Base-by-base conservation (phyloP, 2,797 vertebrate genomes). In the Aldrovandia affinis region DNA sequence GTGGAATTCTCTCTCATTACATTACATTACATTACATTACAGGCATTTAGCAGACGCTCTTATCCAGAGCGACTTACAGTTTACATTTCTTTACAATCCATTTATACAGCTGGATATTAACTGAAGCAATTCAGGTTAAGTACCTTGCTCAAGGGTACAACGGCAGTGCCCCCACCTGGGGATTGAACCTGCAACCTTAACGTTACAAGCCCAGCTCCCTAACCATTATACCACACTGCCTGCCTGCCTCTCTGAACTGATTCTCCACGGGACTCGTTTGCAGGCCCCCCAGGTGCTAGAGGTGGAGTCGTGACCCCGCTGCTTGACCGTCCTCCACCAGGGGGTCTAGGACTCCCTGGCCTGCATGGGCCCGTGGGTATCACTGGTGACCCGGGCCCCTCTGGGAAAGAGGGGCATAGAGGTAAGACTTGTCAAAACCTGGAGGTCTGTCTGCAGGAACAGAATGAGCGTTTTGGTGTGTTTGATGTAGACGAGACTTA, bases 261-360 rank as follows among this genome's bases (percentile, higher is more conserved):
- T 20, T 39, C 73, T 44, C 42, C 42, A 22, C 15, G 22, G 39
- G 39, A 54, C 81, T 9, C 39, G 8, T 86, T 54, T 82, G 8
- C 84, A 92, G 92, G 92, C 82, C 39, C 22, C 47, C 65, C 92
- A 57, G 95, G 95, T 83, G 89, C 91, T 39, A 15, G 12, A 18
- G 95, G 95, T 9, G 25, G 44, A 1, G 80, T 91, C 0, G 82
- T 84, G 15, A 0, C 18, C 2, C 87, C 65, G 52, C 7, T 8
- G 0, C 0, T 0, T 0, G 15, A 25, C 1, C 1, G 1, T 0
- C 33, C 85, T 0, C 0, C 75, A 0, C 6, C 10, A 0, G 22
- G 91, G 86, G 2, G 83, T 7, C 2, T 0, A 8, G 94, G 95
- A 22, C 44, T 15, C 1, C 33, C 83, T 2, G 95, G 95, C 12